Conservation (phyloP, 2,888 invertebrate species). For the Heliconius ethilla region DNA sequence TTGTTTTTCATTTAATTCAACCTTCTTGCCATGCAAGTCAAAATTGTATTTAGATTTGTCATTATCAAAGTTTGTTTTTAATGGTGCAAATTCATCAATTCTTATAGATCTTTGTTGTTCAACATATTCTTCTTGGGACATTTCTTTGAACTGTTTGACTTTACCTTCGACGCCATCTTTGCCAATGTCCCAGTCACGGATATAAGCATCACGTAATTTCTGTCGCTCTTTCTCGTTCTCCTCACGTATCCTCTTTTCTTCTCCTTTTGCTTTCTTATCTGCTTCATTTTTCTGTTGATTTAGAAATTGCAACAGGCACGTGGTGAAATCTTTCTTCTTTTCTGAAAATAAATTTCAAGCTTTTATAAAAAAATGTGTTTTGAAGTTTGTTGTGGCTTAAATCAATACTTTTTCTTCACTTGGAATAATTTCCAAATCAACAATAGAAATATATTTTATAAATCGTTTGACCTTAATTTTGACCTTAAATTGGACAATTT, state of each 20-base stretch:
- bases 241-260: slow-evolving; percentile 64
- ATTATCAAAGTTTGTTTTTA: slow-evolving; percentile 52
- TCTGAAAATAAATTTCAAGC: slow-evolving; percentile 56
- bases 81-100: slow-evolving; percentile 90
- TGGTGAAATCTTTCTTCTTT: slow-evolving; percentile 69
- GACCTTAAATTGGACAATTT: neutral
- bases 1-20: slow-evolving; percentile 45
- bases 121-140: slow-evolving; percentile 90
- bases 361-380: neutral
- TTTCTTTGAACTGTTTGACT: slow-evolving; percentile 76
- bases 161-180: slow-evolving; percentile 83
- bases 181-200: slow-evolving; percentile 88
- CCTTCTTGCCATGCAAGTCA: slow-evolving; percentile 61
- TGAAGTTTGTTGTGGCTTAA: too few species aligned
- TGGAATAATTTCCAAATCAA: too few species aligned
- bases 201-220: slow-evolving; percentile 77
- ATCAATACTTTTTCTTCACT: neutral
- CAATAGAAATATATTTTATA: too few species aligned
- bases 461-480: neutral
- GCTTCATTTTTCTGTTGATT: slow-evolving; percentile 76
- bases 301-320: slow-evolving; percentile 70
- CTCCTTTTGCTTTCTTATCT: slow-evolving; percentile 71
- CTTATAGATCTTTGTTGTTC: slow-evolving; percentile 88
- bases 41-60: slow-evolving; percentile 57
- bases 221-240: slow-evolving; percentile 75